Base-by-base conservation (phyloP, 2,888 invertebrate species). In the Parochlus steinenii region DNA sequence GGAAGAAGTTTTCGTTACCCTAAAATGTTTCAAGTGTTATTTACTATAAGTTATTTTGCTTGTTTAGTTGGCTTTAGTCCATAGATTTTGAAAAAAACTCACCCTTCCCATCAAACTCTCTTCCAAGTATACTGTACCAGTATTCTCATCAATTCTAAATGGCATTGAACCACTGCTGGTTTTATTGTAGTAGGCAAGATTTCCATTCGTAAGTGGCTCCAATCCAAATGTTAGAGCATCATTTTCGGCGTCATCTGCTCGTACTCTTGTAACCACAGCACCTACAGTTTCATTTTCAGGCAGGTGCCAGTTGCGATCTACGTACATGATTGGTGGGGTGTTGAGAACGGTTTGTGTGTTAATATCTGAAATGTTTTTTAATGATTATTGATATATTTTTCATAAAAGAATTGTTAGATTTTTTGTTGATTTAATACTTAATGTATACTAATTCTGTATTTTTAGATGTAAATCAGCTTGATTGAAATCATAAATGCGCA, bases 101-200 rank as follows among this genome's bases (percentile, higher is more conserved):
- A 86, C 86, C 64, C 75, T 69, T 50, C 78, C 79, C 46, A 58
- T 56, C 20, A 87, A 63, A 1, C 81, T 76, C 49, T 83, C 76
- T 48, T 83, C 85, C 31, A 86, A 67, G 46, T 71, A 76, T 33
- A 87, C 78, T 5, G 72, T 71, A 19, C 87, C 87, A 1, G 76
- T 77, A 4, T 61, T 58, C 23, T 71, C 67, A 54, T 87, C 71
- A 41, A 89, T 85, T 28, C 65, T 58, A 52, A 87, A 87, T 2
- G 85, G 85, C 15, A 77, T 62, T 4, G 68, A 67, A 20, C 50
- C 51, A 6, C 31, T 43, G 10, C 41, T 43, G 8, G 43, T 42
- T 26, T 49, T 45, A 6, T 43, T 41, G 12, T 50, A 51, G 28
- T 45, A 37, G 8, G 42, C 40, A 15, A 42, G 44, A 32, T 47